Base-by-base conservation (phyloP, 2,797 vertebrate genomes). In the Chloroceryle inda region DNA sequence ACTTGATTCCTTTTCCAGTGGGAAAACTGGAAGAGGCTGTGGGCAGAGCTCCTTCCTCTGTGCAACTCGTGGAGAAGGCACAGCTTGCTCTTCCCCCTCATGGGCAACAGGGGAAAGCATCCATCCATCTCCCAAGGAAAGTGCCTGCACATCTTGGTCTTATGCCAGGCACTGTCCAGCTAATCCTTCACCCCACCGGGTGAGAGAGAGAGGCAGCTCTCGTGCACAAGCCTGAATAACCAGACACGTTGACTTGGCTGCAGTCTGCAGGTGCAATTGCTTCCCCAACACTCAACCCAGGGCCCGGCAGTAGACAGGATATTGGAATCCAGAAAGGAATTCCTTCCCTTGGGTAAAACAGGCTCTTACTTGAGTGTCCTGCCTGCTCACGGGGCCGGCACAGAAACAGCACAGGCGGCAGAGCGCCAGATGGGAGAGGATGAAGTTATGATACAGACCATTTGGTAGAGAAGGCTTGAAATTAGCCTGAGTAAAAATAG, bases 271-370 rank as follows among this genome's bases (percentile, higher is more conserved):
- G 66, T 6, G 9, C 0, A 0, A 52, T 2, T 61, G 63, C 74
- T 87, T 52, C 7, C 4, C 79, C 84, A 61, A 66, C 38, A 61
- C 50, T 82, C 75, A 50, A 4, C 26, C 21, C 59, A 42, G 27
- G 0, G 0, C 44, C n/a, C 0, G 0, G 53, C 58, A 59, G 75
- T 68, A 89, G 58, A 69, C 35, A 83, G 62, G 64, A 66, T 75
- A 82, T 0, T 84, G 69, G 44, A 78, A 71, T 62, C 64, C 9
- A 73, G 47, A 75, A 76, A 91, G 50, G 58, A 85, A 85, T 79
- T 80, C 82, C 19, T 67, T 23, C 44, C 49, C 61, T 58, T 11
- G 7, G 38, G 49, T 74, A 68, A 53, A 83, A 64, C 5, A 4
- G 29, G 40, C n/a, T 82, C 52, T 35, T 79, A 27, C 6, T 49